Conservation (phyloP, 2,797 vertebrate species). For the Champsocephalus esox region DNA sequence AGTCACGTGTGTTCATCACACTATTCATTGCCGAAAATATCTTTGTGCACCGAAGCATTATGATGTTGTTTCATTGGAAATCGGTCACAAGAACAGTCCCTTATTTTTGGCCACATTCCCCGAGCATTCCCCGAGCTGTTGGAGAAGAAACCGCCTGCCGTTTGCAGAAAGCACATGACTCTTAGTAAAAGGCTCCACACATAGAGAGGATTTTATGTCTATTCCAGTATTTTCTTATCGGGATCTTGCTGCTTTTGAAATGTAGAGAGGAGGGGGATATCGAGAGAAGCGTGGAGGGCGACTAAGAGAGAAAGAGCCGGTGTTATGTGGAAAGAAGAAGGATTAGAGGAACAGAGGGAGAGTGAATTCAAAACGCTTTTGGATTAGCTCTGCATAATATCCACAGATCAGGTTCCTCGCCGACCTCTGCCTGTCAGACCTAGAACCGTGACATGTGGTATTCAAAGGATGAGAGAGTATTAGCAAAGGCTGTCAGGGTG, state of each 20-base stretch:
- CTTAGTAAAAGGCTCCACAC: neutral
- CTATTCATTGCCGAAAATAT: too few relatives aligned
- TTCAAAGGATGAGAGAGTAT: neutral
- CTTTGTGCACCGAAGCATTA: too few relatives aligned
- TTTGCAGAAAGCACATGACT: constrained; percentile 17
- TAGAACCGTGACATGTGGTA: neutral
- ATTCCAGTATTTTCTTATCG: constrained; percentile 19
- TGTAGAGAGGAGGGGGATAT: neutral
- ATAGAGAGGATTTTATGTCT: constrained; percentile 25
- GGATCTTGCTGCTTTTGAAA: constrained; percentile 19
- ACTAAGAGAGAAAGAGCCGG: neutral
- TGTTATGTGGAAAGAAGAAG: neutral
- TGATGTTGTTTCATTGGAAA: too few relatives aligned
- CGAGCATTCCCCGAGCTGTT: neutral
- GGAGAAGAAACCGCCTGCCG: neutral
- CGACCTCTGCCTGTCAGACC: neutral
- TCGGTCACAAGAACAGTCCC: too few relatives aligned
- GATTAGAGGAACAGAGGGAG: neutral
- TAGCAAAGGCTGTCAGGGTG: too few relatives aligned
- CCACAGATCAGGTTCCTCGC: neutral
- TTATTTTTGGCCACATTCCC: neutral
- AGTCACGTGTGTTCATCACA: too few relatives aligned
- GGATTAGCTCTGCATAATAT: constrained; percentile 1
- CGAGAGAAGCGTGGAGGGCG: neutral
- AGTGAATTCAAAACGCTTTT: neutral